Percentiles rank a stretch among this genome's conserved stretches.
Conservation (phyloP, 2,113 vertebrate genomes). For the Brachyhypopomus occidentalis region DNA sequence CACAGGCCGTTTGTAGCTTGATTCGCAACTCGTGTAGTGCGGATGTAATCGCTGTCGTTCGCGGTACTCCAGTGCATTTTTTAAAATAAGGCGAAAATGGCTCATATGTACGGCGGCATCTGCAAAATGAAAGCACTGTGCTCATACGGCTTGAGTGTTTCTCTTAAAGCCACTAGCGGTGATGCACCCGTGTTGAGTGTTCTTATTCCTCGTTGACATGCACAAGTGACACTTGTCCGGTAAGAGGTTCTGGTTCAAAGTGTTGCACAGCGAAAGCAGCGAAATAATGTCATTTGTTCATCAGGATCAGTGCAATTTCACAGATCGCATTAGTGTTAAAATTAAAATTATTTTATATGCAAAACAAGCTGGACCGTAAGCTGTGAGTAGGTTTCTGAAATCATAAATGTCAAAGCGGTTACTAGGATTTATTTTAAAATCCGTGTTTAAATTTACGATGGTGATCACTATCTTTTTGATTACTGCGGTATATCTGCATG, state of each 20-base stretch:
- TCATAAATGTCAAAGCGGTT: no score
- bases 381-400: no score
- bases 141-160: slow-evolving; percentile 9
- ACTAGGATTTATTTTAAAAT: neutral
- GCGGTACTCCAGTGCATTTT: slow-evolving; percentile 47
- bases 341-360: no score
- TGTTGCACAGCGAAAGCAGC: neutral
- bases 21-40: slow-evolving; percentile 62
- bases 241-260: neutral
- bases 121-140: neutral
- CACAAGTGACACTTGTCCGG: slow-evolving; percentile 6
- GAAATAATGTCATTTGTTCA: neutral
- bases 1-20: slow-evolving; percentile 58
- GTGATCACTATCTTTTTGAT: neutral
- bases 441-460: slow-evolving; percentile 24
- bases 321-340: no score
- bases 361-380: no score
- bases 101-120: slow-evolving; percentile 23
- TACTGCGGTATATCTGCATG: neutral
- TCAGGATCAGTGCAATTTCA: no score
- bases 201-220: neutral
- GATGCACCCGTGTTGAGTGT: neutral
- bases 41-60: slow-evolving; percentile 40
- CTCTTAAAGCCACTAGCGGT: neutral
- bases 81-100: slow-evolving; percentile 22